Conservation (phyloP, 2,888 invertebrate species). For the Artemia sp. region DNA sequence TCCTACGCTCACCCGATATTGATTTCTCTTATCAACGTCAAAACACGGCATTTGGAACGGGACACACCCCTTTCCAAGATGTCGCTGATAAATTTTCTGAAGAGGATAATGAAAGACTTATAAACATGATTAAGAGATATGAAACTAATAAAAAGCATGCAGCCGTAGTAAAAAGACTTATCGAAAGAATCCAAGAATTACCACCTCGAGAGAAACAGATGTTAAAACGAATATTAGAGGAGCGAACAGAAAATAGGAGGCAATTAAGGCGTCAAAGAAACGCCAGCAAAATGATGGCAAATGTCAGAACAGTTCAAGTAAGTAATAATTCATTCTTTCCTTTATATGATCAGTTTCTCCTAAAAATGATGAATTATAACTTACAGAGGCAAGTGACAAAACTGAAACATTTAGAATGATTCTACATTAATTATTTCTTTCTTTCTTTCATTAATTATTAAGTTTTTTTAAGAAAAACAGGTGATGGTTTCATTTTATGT, state of each 20-base stretch:
- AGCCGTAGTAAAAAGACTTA: slow-evolving; percentile 11
- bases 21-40: slow-evolving; percentile 23
- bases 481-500: too few species aligned
- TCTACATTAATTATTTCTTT: too few species aligned
- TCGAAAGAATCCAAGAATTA: slow-evolving; percentile 4
- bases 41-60: slow-evolving; percentile 25
- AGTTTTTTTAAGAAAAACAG: too few species aligned
- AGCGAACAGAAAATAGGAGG: slow-evolving; percentile 1
- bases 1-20: slow-evolving; percentile 21
- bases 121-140: slow-evolving; percentile 8
- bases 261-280: neutral
- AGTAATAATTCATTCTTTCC: too few species aligned
- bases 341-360: too few species aligned
- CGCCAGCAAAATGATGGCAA: too few species aligned
- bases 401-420: too few species aligned
- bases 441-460: too few species aligned
- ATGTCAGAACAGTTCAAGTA: too few species aligned
- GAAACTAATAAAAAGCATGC: slow-evolving; percentile 14
- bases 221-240: slow-evolving; percentile 4
- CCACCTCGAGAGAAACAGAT: slow-evolving; percentile 9
- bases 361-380: too few species aligned
- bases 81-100: slow-evolving; percentile 8
- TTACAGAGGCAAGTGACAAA: too few species aligned
- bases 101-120: slow-evolving; percentile 10
- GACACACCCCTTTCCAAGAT: slow-evolving; percentile 13